Evolutionary conservation across 1,140 invertebrate species (phyloP), one percentile per base, ranked within the genome.

Genomic region (Trachelipus rathkii): DNA sequence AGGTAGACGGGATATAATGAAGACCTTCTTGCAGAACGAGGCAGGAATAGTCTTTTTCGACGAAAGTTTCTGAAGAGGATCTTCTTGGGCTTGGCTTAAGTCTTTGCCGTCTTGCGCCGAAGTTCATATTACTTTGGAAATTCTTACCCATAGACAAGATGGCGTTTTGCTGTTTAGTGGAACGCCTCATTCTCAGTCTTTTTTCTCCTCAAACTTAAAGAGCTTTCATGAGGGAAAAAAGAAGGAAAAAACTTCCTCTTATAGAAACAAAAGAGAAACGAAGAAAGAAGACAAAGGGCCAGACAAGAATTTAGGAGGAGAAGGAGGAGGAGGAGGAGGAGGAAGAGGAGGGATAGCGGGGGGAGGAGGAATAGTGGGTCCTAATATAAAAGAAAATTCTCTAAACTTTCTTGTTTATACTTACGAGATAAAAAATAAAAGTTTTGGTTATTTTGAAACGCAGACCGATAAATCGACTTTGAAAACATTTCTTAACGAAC

Each of bases 21-120:
- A 60, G 50, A 60, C 33, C 11, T 2, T 19, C 3, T 15, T 15
- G 33, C 7, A 33, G 21, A 9, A 15, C 21, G 8, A 2, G 50
- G 50, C 1, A 60, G 50, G 2, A 8, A 8, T 60, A 2, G 5
- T 8, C 8, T 66, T 15, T n/a, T 60, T 60, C 50, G 50, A 60
- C 11, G 50, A 60, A 60, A 0, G 33, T 44, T 9, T 9, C n/a
- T 11, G n/a, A 24, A 19, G 67, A 44, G 19, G 66, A 60, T 13
- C 24, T 43, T 44, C 70, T 71, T 78, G 76, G 76, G 76, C 76
- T 13, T n/a, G n/a, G n/a, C n/a, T n/a, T n/a, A n/a, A 73, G 72
- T 71, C 72, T 74, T 60, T 78, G 21, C 77, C 77, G 7, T 69
- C 77, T 4, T 78, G 77, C 46, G 69, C 77, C 4, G 77, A 78